A percentile compares a stretch with the other conserved stretches of the same genome.
phyloP scores from a whole-genome alignment of 2,888 invertebrate species.

The Pediacus dermestoides region DNA sequence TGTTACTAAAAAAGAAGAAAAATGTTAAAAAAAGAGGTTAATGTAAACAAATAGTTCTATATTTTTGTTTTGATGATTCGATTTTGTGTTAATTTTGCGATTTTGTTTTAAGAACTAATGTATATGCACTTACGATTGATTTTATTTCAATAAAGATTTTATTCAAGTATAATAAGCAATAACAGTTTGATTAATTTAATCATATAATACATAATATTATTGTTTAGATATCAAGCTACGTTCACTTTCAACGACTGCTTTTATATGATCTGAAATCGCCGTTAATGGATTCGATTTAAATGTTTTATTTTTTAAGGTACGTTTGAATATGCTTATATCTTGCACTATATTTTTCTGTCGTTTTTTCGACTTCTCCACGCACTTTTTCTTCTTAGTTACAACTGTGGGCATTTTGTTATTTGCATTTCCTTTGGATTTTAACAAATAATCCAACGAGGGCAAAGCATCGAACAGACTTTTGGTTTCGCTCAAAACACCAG shows the following conservation, averaged over 20 bases:
- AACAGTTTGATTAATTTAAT: no score
- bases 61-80: no score
- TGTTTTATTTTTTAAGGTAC: conserved; percentile 33
- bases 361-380: conserved; percentile 35
- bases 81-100: no score
- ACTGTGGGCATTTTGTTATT: conserved; percentile 10
- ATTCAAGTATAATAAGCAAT: no score
- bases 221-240: no score
- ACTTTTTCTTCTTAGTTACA: conserved; percentile 23
- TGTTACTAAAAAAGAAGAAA: no score
- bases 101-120: no score
- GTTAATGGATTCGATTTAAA: conserved; percentile 37
- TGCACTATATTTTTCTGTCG: conserved; percentile 35
- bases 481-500: conserved; percentile 37
- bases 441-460: conserved; percentile 39
- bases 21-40: no score
- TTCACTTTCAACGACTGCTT: conserved; percentile 24
- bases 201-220: no score
- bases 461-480: conserved; percentile 42
- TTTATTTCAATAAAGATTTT: no score
- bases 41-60: no score
- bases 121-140: no score
- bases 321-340: conserved; percentile 36
- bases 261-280: conserved; percentile 34
- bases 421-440: conserved; percentile 19